Base-by-base conservation (phyloP, 2,113 vertebrate genomes). In the Malurus alboscapulatus region DNA sequence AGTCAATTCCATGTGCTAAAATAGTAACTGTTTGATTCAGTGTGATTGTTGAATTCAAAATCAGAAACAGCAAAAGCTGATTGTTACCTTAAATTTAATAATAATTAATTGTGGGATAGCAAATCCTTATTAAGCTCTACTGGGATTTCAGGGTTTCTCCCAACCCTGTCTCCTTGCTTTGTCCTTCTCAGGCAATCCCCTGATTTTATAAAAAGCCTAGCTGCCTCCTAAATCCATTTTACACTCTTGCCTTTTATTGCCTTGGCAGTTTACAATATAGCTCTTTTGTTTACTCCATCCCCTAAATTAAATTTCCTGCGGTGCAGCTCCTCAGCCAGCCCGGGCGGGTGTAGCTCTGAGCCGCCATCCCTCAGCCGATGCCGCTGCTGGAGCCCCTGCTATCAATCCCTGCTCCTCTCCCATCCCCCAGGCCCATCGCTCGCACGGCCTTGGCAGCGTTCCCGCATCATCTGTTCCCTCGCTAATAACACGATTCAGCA, bases 151-250 rank as follows among this genome's bases (percentile, higher is more conserved):
- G 65, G 83, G 61, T 87, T 92, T 87, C 44, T 88, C 61, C 82
- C 68, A 84, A 68, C 15, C 32, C 55, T 12, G 14, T 92, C 65
- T 94, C 88, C 88, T 94, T 63, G 59, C 51, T 88, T 74, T 78
- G 86, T 81, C 88, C 80, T 90, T 96, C 86, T 74, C 55, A 73
- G 55, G 51, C 72, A 93, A 72, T 71, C 40, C 65, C 36, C n/a
- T 74, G 73, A 48, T 73, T 93, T 86, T 71, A 77, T 74, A 78
- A 94, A 91, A 88, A 90, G 47, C 63, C 53, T 79, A 71, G 36
- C 61, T 88, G 61, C 68, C 67, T 90, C 84, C 74, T 91, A 91
- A 95, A 91, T 86, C 80, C 76, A 29, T 77, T 94, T 93, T 86
- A 58, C 77, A 77, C 68, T 92, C 59, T 30, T 63, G 76, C n/a